Evolutionary conservation across 2,113 vertebrate species (phyloP), one percentile per base, ranked within the genome.

Genomic region (Sterrhoptilus dennistouni): DNA sequence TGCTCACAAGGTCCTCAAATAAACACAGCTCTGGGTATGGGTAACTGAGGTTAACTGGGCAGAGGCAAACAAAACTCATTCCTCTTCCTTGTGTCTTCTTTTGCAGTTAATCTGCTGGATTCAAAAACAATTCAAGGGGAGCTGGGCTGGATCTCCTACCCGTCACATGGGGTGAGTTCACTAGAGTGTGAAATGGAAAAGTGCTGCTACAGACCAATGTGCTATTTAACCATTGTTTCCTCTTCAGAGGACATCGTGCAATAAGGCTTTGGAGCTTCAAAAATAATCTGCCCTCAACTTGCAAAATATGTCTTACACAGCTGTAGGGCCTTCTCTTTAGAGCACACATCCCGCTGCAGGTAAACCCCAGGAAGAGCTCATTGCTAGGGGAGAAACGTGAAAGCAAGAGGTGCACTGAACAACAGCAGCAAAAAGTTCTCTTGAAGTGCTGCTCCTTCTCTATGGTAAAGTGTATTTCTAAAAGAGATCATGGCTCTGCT

Each of bases 101-200:
- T 95, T 98, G 92, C 97, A 99, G 99, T 99, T 96, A 99, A 99
- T 98, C 99, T 99, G 91, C 98, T 99, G 98, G 99, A 99, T 98
- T 99, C 99, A 61, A 99, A 99, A 98, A 98, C 99, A 95, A 99
- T 99, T 98, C 99, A 99, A 98, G 99, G 99, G 87, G 99, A 99
- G 98, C 98, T 99, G 96, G 99, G 99, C 97, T 99, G 99, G 99
- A 99, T 99, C 97, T 99, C 99, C 97, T 99, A 99, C 95, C 99
- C 99, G 69, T 98, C 98, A 61, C 99, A 99, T 65, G 99, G 99
- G 98, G 99, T 99, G 97, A 99, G 99, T 99, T 96, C 71, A 94
- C 47, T 78, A 40, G 92, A 94, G 76, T 96, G 76, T 94, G 88
- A 97, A 97, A 97, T 89, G 88, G 81, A 19, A 96, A 76, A 89